Base-by-base conservation (phyloP, 2,797 vertebrate species). In the Gymnoscopelus microlampas region DNA sequence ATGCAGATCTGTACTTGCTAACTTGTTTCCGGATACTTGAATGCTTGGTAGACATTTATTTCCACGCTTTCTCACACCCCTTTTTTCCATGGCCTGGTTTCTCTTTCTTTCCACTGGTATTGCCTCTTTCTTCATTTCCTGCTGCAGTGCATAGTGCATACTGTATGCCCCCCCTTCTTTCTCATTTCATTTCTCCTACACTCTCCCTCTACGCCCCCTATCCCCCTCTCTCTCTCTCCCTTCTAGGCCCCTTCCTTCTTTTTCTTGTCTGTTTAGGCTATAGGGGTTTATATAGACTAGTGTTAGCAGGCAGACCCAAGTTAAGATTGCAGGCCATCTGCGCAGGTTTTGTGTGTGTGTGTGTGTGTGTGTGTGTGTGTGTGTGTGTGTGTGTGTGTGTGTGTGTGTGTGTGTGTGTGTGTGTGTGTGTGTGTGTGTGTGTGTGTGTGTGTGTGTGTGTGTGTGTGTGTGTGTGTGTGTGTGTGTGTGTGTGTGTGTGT, bases 41-140 rank as follows among this genome's bases (percentile, higher is more conserved):
- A 8, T 59, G 57, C 51, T 53, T 73, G 39, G 60, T 63, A 32
- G 62, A 74, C 23, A 44, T 10, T 44, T 44, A 44, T 72, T 76
- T 64, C 60, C 73, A 76, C 61, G 70, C 61, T 74, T 74, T 78
- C 71, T 73, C 70, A 65, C 58, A 58, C 59, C 14, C 66, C 4
- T 53, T 29, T 44, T 83, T 85, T 87, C 79, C 70, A 74, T 32
- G n/a, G 66, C 61, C 66, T 74, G 35, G 75, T 73, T 67, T 64
- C 61, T 74, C 32, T 53, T 60, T 65, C 48, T 79, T 89, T 71
- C 74, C 68, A 74, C 73, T 63, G 60, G 71, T 78, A 15, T 81
- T 72, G 61, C 71, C 67, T 77, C 76, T 66, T 86, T 79, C 59
- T 79, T 83, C 65, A 79, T 85, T 84, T 89, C 82, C 83, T 85